Base-by-base conservation (phyloP, 1,140 invertebrate genomes). In the Arion vulgaris region DNA sequence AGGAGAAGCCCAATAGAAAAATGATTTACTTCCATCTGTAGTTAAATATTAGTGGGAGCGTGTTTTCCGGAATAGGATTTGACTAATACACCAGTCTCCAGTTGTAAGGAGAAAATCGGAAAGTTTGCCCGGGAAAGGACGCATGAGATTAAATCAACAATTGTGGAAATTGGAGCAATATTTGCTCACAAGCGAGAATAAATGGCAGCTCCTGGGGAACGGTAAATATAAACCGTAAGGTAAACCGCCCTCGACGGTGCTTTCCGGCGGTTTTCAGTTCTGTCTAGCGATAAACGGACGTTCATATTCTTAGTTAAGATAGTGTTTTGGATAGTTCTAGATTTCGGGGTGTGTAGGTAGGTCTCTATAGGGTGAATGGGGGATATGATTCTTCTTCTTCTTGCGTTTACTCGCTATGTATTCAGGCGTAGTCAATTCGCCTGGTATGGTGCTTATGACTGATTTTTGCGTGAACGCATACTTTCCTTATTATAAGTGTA, bases 101-200 rank as follows among this genome's bases (percentile, higher is more conserved):
- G 74, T 34, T 38, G 1, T 26, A 15, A 0, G 15, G 74, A 32
- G 45, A 49, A 57, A 57, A 32, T 23, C 13, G 41, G 17, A 28
- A 62, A 45, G 78, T 69, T 41, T 39, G 62, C 78, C n/a, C 62
- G 2, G 77, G 38, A 38, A 39, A 80, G 78, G 39, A 39, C 53
- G 26, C 19, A 39, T 39, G 41, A 76, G 41, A 83, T 79, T 83
- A 75, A 73, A 83, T 83, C 82, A 83, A 83, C 82, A 83, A 68
- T 66, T 75, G 82, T 7, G 23, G 36, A 83, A 74, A 83, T 73
- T 72, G 38, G 53, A 39, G 72, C 45, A 71, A 51, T 83, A 57
- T 83, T 79, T 83, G 82, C 41, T 49, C 81, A 72, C 32, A 83
- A 32, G 81, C n/a, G 75, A 49, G 41, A 26, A 57, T 83, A 83